These are phyloP conservation scores for Aproaerema taeniolella DNA, from an alignment of 2,888 invertebrate genomes.

Conservation along the genomic window DNA sequence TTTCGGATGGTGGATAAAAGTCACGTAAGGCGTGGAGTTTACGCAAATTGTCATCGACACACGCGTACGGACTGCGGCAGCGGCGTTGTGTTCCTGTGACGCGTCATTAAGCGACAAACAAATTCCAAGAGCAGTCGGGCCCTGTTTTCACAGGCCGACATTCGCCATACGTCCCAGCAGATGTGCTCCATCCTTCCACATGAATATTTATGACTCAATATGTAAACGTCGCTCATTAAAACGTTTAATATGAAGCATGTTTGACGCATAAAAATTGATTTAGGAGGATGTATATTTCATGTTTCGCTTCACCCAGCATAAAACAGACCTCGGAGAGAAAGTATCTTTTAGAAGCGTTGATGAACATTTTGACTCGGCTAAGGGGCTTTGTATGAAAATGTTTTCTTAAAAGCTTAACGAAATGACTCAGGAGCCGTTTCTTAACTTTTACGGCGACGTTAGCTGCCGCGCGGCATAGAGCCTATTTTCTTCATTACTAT, in stretches of 20 bases:
- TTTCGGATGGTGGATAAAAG: background rate
- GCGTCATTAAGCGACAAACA: slow-evolving; percentile 28
- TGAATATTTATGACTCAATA: slow-evolving; percentile 47
- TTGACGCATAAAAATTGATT: slow-evolving; percentile 26
- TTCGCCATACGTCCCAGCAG: slow-evolving; percentile 25
- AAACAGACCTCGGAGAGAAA: background rate
- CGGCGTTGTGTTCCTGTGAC: slow-evolving; percentile 20
- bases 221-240: slow-evolving; percentile 39
- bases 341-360: slow-evolving; percentile 8
- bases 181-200: slow-evolving; percentile 32
- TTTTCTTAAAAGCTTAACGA: slow-evolving; percentile 15
- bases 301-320: no score
- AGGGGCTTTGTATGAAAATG: slow-evolving; percentile 17
- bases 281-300: slow-evolving; percentile 14
- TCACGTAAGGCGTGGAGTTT: slow-evolving; percentile 9
- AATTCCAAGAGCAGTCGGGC: slow-evolving; percentile 22
- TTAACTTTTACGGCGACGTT: slow-evolving; percentile 12
- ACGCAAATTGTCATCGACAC: slow-evolving; percentile 23
- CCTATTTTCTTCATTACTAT: slow-evolving; percentile 12
- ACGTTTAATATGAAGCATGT: slow-evolving; percentile 30
- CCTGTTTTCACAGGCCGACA: slow-evolving; percentile 15
- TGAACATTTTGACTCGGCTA: slow-evolving; percentile 7
- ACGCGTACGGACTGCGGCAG: slow-evolving; percentile 1
- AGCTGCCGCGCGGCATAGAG: slow-evolving; percentile 6
- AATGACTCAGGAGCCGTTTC: slow-evolving; percentile 11